phyloP scores from a whole-genome alignment of 1,140 invertebrate genomes.

The Hycleus cichorii region DNA sequence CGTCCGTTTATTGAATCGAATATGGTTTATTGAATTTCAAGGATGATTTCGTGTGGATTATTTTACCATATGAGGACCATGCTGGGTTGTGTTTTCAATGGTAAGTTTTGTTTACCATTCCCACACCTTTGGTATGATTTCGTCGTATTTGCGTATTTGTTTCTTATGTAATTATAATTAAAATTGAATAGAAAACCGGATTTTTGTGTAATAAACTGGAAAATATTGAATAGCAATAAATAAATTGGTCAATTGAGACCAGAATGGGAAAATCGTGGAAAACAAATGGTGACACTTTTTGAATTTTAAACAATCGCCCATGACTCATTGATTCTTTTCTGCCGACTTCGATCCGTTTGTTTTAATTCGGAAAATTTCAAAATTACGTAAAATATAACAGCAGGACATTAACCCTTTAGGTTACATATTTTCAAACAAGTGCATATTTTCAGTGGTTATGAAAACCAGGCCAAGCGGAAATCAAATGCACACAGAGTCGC shows the following conservation, averaged over 20 bases:
- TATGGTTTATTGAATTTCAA: not conserved
- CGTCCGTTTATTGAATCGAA: no score
- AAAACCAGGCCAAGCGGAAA: constrained; percentile 6
- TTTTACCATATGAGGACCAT: constrained; percentile 12
- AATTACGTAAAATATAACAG: not conserved
- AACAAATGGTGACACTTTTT: no score
- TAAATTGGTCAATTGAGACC: no score
- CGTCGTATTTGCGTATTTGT: no score
- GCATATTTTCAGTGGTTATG: constrained; percentile 3
- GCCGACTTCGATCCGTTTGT: no score
- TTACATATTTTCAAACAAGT: not conserved
- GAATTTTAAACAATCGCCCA: no score
- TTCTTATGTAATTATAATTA: no score
- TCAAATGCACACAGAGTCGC: not conserved
- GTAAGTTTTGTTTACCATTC: constrained; percentile 13
- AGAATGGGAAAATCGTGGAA: no score
- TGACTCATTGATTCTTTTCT: no score
- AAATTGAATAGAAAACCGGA: no score
- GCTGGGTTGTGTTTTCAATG: constrained; percentile 5
- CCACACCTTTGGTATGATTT: not conserved
- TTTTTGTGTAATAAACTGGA: no score
- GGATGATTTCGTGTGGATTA: constrained; percentile 1
- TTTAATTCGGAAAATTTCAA: not conserved
- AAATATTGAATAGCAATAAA: no score
- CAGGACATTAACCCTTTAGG: constrained; percentile 2